phyloP scores from a whole-genome alignment of 2,888 invertebrate species.

The Gortyna flavago region DNA sequence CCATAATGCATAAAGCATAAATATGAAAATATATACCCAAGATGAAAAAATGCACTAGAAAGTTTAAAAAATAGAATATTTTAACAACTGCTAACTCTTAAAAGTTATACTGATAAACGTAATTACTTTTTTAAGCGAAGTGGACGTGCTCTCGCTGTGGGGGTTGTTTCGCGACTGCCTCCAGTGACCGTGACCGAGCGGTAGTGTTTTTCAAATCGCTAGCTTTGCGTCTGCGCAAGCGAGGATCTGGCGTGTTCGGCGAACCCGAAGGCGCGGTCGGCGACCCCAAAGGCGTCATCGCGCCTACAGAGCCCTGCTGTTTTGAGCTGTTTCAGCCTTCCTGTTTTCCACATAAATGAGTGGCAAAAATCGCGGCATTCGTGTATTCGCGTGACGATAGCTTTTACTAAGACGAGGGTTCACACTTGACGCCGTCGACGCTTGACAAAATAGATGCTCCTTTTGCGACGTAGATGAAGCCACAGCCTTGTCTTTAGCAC shows the following conservation, averaged over 20 bases:
- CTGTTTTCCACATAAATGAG: neutral
- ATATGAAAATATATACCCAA: neutral
- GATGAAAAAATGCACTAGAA: neutral
- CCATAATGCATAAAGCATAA: too few relatives aligned
- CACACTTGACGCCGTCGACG: neutral
- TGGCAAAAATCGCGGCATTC: neutral
- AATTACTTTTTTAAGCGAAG: neutral
- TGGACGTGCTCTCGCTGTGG: neutral
- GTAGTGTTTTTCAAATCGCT: neutral
- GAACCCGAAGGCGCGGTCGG: neutral
- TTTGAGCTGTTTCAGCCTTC: too few relatives aligned
- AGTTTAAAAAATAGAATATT: neutral
- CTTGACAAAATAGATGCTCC: neutral
- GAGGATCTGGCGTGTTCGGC: neutral
- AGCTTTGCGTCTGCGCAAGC: neutral
- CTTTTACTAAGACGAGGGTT: neutral
- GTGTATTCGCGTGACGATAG: neutral
- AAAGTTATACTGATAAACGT: conserved; percentile 1
- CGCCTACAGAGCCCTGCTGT: neutral
- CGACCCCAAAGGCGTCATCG: neutral
- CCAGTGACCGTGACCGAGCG: neutral
- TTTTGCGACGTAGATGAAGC: neutral
- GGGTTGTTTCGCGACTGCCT: neutral
- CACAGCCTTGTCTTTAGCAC: neutral
- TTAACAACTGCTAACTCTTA: neutral